Evolutionary conservation across 2,113 vertebrate species (phyloP).

Genomic region (Polyodon spathula): DNA sequence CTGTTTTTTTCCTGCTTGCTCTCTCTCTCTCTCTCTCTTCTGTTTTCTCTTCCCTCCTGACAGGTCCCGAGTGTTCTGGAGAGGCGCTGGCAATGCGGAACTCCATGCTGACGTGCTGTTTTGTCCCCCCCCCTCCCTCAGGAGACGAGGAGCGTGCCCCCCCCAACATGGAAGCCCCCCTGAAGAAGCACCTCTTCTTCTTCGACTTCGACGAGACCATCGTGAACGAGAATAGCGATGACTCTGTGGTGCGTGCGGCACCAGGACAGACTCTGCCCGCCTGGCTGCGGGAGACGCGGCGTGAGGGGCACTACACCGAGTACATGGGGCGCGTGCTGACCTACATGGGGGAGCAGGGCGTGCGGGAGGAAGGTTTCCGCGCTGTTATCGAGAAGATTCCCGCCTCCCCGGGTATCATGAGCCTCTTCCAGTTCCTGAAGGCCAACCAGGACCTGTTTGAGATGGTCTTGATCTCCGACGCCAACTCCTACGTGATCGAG

Average conservation of each 20-base stretch:
- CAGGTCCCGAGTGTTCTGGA: too few relatives aligned
- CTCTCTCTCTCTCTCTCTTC: too few relatives aligned
- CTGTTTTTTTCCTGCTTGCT: too few relatives aligned
- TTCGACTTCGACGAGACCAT: slow-evolving; percentile 97
- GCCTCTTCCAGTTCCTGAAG: slow-evolving; percentile 77
- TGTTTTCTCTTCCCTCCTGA: too few relatives aligned
- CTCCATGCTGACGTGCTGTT: slow-evolving; percentile 59
- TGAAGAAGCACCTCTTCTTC: slow-evolving; percentile 67
- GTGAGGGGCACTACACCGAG: slow-evolving; percentile 75
- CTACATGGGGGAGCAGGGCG: slow-evolving; percentile 79
- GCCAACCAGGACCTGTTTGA: slow-evolving; percentile 73
- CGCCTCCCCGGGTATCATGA: slow-evolving; percentile 72
- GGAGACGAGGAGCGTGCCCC: slow-evolving; percentile 38
- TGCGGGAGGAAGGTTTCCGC: slow-evolving; percentile 64
- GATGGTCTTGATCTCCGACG: slow-evolving; percentile 81
- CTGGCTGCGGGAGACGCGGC: slow-evolving; percentile 71
- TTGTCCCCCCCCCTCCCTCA: slow-evolving; percentile 53
- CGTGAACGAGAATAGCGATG: slow-evolving; percentile 86
- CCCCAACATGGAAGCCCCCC: slow-evolving; percentile 50
- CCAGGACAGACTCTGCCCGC: slow-evolving; percentile 71
- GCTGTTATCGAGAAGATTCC: slow-evolving; percentile 74
- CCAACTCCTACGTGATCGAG: slow-evolving; percentile 85
- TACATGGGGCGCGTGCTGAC: slow-evolving; percentile 84
- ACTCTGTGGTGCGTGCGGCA: slow-evolving; percentile 64
- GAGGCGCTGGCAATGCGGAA: too few relatives aligned